Evolutionary conservation across 2,888 invertebrate genomes (phyloP).

Genomic region (Stratiomys singularior): DNA sequence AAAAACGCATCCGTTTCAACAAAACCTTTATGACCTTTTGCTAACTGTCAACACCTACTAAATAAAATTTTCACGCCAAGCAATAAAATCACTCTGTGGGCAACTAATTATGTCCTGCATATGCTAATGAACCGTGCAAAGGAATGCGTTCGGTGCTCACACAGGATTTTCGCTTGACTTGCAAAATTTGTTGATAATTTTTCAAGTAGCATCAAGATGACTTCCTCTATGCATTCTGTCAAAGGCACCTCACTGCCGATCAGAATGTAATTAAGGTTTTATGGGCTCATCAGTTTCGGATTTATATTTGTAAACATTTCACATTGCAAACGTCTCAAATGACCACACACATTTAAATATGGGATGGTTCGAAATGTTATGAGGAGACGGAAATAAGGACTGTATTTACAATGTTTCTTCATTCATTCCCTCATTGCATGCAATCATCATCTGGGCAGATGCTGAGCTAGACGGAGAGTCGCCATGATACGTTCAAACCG

Average conservation of each 20-base stretch:
- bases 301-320: slow-evolving; percentile 34
- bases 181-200: slow-evolving; percentile 38
- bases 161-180: slow-evolving; percentile 42
- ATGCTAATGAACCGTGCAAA: slow-evolving; percentile 33
- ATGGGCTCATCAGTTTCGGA: slow-evolving; percentile 40
- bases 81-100: slow-evolving; percentile 26
- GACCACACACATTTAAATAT: slow-evolving; percentile 37
- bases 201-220: not conserved
- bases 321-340: slow-evolving; percentile 41
- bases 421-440: not conserved
- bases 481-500: slow-evolving; percentile 31
- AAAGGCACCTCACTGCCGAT: not conserved
- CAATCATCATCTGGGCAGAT: not conserved
- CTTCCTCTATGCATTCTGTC: not conserved
- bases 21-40: slow-evolving; percentile 14
- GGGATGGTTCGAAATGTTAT: not conserved
- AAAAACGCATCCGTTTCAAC: slow-evolving; percentile 5
- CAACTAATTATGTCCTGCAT: slow-evolving; percentile 26
- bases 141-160: not conserved
- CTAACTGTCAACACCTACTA: slow-evolving; percentile 36
- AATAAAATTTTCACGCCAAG: slow-evolving; percentile 38
- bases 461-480: slow-evolving; percentile 36
- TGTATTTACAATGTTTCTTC: not conserved
- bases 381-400: not conserved
- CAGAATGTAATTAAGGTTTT: slow-evolving; percentile 42